Base-by-base conservation (phyloP, 2,888 invertebrate species). In the Andrena dorsata region DNA sequence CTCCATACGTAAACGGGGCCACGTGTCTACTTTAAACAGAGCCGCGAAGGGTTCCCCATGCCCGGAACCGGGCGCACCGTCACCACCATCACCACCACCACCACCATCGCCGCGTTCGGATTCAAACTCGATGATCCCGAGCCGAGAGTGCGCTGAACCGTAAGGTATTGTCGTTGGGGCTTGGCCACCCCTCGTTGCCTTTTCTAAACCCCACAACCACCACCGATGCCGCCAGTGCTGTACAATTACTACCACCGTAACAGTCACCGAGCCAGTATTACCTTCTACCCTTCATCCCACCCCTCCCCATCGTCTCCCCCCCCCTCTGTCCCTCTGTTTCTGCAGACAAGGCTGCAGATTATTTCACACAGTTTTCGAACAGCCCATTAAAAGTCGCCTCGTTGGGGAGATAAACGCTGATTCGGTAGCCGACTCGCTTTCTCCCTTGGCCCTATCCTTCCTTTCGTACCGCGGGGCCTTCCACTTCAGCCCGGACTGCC, bases 21-120 rank as follows among this genome's bases (percentile, higher is more conserved):
- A 93, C 93, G 92, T 93, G 92, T 89, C 92, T 90, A 91, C 90
- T 93, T 93, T 92, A 93, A 93, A 93, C 92, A 92, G 89, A 90
- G 85, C 82, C 76, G 51, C 77, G 68, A 70, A 75, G 65, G 79
- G 64, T 65, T 26, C 75, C 71, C 71, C 66, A 60, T 66, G 61
- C 47, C 68, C 35, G 47, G 73, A 61, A 70, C 35, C 56, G 30
- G 76, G 68, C 63, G 71, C 75, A 61, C 77, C 83, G 72, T 75
- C 73, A 70, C 71, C 83, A 70, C 60, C 76, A 32, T 51, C 71
- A 26, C 61, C 73, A 66, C 71, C 83, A 70, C 60, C 74, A 32
- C 64, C 71, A 32, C 61, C 68, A 51, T 63, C 72, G 58, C 64
- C 78, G 74, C 74, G 76, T 78, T 77, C 76, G 76, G 76, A 83